Conservation (phyloP, 2,113 vertebrate genomes). For the Lasiurus cinereus region DNA sequence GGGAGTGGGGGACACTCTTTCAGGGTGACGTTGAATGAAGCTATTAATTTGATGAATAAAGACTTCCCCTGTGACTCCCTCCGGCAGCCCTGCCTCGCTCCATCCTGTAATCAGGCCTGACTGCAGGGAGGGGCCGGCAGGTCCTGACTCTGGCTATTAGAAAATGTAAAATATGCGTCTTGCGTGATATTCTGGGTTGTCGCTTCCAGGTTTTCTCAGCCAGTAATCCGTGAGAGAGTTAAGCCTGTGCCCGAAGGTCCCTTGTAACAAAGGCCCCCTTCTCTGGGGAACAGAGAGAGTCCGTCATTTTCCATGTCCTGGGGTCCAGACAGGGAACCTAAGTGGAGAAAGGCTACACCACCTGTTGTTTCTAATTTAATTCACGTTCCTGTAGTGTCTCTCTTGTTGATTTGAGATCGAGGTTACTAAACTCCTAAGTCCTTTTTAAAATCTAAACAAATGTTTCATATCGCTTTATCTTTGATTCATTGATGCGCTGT, state of each 20-base stretch:
- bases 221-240: not conserved
- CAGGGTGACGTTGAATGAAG: not conserved
- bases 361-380: not conserved
- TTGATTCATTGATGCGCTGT: not conserved
- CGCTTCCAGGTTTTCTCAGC: not conserved
- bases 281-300: not conserved
- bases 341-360: not conserved
- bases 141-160: not conserved
- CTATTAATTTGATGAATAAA: not conserved
- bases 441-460: not conserved
- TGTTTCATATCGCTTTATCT: not conserved
- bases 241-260: not conserved
- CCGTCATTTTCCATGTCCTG: not conserved
- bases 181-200: not conserved
- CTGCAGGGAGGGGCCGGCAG: no score
- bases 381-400: not conserved
- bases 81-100: not conserved
- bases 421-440: not conserved
- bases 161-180: slow-evolving; percentile 5
- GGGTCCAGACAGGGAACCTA: not conserved
- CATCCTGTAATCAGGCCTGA: no score
- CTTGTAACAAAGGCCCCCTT: not conserved
- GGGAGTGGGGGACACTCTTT: not conserved
- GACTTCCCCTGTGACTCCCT: not conserved
- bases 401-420: not conserved